phyloP scores from a whole-genome alignment of 2,888 invertebrate species.

The Orchesellides sinensis region DNA sequence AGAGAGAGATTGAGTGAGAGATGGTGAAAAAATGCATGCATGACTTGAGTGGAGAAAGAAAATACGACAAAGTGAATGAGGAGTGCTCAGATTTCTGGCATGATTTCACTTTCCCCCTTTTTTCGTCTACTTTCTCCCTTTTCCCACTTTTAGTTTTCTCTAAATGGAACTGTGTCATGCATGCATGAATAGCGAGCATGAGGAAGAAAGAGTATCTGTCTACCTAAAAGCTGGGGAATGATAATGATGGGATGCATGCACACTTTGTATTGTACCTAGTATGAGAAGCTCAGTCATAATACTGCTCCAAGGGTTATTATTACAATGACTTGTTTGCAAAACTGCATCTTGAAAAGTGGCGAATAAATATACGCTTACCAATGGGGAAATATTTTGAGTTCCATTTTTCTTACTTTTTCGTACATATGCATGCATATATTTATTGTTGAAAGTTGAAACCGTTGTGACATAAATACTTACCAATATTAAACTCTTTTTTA shows the following conservation, averaged over 20 bases:
- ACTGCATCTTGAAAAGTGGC: not conserved
- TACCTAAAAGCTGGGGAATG: not conserved
- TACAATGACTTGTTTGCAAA: not conserved
- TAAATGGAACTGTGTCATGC: slow-evolving; percentile 33
- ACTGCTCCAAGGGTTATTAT: not conserved
- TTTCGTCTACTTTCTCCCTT: not conserved
- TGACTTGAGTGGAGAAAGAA: slow-evolving; percentile 30
- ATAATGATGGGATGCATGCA: slow-evolving; percentile 2
- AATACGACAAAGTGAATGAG: slow-evolving; percentile 30
- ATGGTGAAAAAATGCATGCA: slow-evolving; percentile 35
- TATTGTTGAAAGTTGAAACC: too few species aligned
- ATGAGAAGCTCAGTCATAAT: not conserved
- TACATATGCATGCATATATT: too few species aligned
- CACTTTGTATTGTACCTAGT: not conserved
- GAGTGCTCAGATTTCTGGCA: slow-evolving; percentile 23
- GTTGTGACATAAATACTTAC: too few species aligned
- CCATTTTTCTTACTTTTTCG: too few species aligned
- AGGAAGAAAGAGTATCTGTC: not conserved
- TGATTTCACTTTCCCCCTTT: slow-evolving; percentile 25
- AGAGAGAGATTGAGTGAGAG: not conserved
- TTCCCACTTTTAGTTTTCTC: too few species aligned
- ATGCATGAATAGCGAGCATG: slow-evolving; percentile 8
- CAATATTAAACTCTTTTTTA: too few species aligned
- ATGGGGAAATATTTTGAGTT: too few species aligned
- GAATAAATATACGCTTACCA: too few species aligned